phyloP scores from a whole-genome alignment of 1,140 invertebrate genomes.

The Pogonomyrmex californicus region DNA sequence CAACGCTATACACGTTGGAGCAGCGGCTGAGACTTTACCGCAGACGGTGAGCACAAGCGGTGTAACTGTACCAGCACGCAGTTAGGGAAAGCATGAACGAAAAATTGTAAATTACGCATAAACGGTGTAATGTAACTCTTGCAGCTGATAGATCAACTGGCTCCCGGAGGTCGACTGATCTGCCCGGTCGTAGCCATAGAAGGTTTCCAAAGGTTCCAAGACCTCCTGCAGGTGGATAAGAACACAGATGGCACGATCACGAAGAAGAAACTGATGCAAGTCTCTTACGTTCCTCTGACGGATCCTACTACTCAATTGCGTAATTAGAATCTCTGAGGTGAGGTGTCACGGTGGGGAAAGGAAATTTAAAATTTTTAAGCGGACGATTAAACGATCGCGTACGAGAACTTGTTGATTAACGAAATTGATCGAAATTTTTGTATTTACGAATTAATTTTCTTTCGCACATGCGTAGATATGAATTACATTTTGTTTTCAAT shows the following conservation, averaged over 20 bases:
- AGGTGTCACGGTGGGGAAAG: neutral
- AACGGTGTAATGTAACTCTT: constrained; percentile 52
- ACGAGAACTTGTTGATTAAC: neutral
- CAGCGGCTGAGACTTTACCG: constrained; percentile 87
- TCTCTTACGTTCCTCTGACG: constrained; percentile 84
- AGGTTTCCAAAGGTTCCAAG: constrained; percentile 80
- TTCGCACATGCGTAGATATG: constrained; percentile 5
- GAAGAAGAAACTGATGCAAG: constrained; percentile 83
- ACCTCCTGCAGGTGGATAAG: constrained; percentile 84
- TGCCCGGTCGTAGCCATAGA: constrained; percentile 88
- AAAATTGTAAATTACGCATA: neutral
- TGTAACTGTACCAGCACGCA: neutral
- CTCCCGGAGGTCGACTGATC: constrained; percentile 90
- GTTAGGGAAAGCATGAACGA: neutral
- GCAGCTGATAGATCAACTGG: constrained; percentile 88
- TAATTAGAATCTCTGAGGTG: constrained; percentile 63
- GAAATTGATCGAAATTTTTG: constrained; percentile 28
- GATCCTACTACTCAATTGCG: constrained; percentile 81
- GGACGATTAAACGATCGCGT: neutral
- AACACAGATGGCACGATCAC: constrained; percentile 77
- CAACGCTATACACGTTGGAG: constrained; percentile 91
- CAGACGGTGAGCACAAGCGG: constrained; percentile 81
- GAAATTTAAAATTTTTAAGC: neutral
- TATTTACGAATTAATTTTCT: constrained; percentile 5
- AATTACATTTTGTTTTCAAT: constrained; percentile 1